Percentiles rank a stretch among this genome's conserved stretches.
phyloP scores from a whole-genome alignment of 2,888 invertebrate genomes.

The Torymus tubicola region DNA sequence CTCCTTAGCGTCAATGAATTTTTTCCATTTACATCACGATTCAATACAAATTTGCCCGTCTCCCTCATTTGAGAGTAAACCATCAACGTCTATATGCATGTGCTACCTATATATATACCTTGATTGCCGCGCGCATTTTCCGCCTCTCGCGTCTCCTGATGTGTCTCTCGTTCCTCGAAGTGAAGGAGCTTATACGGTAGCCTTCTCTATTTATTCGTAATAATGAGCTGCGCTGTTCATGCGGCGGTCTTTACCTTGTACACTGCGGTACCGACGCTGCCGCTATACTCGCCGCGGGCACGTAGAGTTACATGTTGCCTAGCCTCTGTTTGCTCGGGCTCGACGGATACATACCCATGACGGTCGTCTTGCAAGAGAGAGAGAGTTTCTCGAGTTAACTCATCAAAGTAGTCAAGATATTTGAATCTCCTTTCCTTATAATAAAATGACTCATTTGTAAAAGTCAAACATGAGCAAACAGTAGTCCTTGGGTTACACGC shows the following conservation, averaged over 20 bases:
- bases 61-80: too few relatives aligned
- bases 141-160: slow-evolving; percentile 11
- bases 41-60: too few relatives aligned
- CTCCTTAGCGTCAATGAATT: too few relatives aligned
- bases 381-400: too few relatives aligned
- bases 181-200: slow-evolving; percentile 55
- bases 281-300: neutral
- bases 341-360: too few relatives aligned
- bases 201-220: slow-evolving; percentile 54
- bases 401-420: slow-evolving; percentile 4
- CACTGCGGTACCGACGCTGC: slow-evolving; percentile 1
- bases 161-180: neutral
- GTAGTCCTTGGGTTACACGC: slow-evolving; percentile 1
- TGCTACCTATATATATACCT: too few relatives aligned
- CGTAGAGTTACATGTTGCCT: slow-evolving; percentile 20
- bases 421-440: slow-evolving; percentile 18
- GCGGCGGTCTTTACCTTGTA: slow-evolving; percentile 3
- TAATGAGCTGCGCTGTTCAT: slow-evolving; percentile 20
- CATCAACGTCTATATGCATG: too few relatives aligned
- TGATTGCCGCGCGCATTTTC: neutral
- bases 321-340: slow-evolving; percentile 41
- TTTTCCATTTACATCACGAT: too few relatives aligned
- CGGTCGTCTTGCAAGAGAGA: neutral
- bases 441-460: slow-evolving; percentile 24
- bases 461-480: slow-evolving; percentile 29